Conservation (phyloP, 2,888 invertebrate species). For the Habroteleia sp. region DNA sequence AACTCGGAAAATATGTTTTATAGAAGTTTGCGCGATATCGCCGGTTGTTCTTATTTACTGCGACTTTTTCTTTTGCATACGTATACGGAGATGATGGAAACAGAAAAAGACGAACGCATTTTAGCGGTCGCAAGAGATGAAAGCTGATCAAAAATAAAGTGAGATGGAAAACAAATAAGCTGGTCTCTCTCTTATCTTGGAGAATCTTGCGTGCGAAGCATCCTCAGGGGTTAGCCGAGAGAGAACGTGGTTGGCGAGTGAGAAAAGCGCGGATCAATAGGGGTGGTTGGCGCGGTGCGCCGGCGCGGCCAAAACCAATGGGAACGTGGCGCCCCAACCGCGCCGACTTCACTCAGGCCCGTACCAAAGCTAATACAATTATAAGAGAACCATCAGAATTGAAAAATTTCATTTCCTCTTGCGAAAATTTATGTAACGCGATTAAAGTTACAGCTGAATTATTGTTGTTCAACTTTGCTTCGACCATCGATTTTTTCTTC, state of each 20-base stretch:
- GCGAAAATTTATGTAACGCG: slow-evolving; percentile 49
- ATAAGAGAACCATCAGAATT: slow-evolving; percentile 51
- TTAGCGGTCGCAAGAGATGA: slow-evolving; percentile 2
- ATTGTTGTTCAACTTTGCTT: slow-evolving; percentile 45
- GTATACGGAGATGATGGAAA: not conserved
- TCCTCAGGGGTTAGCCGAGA: slow-evolving; percentile 66
- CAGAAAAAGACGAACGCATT: slow-evolving; percentile 1
- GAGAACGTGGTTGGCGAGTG: slow-evolving; percentile 5
- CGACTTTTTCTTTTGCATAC: not conserved
- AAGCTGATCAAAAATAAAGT: slow-evolving; percentile 25
- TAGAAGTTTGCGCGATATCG: not conserved
- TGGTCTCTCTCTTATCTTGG: slow-evolving; percentile 70
- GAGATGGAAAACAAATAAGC: slow-evolving; percentile 67
- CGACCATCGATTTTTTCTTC: slow-evolving; percentile 17
- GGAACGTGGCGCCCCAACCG: slow-evolving; percentile 68
- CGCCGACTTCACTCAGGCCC: slow-evolving; percentile 70
- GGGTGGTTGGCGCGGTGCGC: slow-evolving; percentile 72
- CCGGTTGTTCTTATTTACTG: not conserved
- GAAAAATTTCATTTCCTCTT: slow-evolving; percentile 48
- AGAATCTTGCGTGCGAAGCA: slow-evolving; percentile 76
- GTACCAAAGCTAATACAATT: slow-evolving; percentile 62
- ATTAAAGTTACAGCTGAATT: slow-evolving; percentile 50
- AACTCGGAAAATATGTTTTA: not conserved
- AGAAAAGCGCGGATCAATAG: slow-evolving; percentile 74
- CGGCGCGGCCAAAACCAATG: slow-evolving; percentile 77